These are phyloP conservation scores for Pholis gunnellus DNA, from an alignment of 2,113 vertebrate species.

Conservation along the genomic window DNA sequence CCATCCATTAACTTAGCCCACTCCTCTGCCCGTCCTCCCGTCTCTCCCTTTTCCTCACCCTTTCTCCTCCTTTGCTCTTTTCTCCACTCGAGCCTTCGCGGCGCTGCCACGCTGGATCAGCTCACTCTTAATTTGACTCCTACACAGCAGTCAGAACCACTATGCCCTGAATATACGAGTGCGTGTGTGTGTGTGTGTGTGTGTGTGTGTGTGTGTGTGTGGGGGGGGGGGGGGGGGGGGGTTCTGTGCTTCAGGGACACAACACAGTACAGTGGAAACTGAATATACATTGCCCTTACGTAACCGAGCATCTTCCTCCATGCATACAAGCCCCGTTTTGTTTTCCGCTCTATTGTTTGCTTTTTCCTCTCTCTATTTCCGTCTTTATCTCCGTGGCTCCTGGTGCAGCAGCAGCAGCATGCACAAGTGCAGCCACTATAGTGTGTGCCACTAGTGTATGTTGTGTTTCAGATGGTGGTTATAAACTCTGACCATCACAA, in stretches of 20 bases:
- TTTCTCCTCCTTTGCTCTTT: constrained; percentile 43
- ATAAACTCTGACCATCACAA: not conserved
- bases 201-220: too few relatives aligned
- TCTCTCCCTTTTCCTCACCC: constrained; percentile 20
- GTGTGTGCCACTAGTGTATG: too few relatives aligned
- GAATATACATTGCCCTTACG: constrained; percentile 41
- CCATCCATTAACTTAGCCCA: constrained; percentile 63
- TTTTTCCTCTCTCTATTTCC: constrained; percentile 61
- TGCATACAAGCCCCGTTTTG: constrained; percentile 7
- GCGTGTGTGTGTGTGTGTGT: not conserved
- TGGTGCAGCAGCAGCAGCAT: constrained; percentile 31
- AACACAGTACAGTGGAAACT: constrained; percentile 26
- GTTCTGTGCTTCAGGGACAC: constrained; percentile 26
- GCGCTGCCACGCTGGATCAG: constrained; percentile 58
- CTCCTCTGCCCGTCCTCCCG: constrained; percentile 41
- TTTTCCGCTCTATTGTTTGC: constrained; percentile 13
- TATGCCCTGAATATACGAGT: constrained; percentile 27
- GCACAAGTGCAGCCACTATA: constrained; percentile 14
- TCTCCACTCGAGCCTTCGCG: constrained; percentile 59
- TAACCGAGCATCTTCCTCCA: constrained; percentile 29
- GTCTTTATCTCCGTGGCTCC: constrained; percentile 52
- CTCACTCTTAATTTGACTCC: constrained; percentile 64
- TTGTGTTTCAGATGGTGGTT: not conserved
- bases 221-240: not conserved
- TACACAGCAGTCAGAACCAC: constrained; percentile 58